Evolutionary conservation across 1,140 invertebrate species (phyloP), one percentile per base, ranked within the genome.

Genomic region (Apocrypta bakeri): DNA sequence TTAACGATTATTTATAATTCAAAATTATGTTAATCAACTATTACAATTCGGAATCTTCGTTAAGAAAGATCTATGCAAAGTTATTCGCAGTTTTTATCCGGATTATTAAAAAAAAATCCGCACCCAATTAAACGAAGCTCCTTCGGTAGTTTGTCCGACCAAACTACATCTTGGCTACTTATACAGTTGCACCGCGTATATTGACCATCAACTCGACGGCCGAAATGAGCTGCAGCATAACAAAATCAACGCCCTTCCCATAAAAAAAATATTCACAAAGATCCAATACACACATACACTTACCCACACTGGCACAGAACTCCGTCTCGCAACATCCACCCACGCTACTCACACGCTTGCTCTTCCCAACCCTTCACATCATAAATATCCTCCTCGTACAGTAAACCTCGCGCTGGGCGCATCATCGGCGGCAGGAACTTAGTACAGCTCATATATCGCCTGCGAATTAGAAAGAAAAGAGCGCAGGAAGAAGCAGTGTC

Each of bases 391-490:
- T 21, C 17, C 48, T 56, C 48, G 48, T 56, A 56, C 7, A 56
- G 48, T n/a, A 7, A 56, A n/a, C 21, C 48, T 7, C 48, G 48
- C 17, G 48, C 42, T 48, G 14, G 2, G 42, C 21, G 17, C 48
- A 56, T 56, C 48, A 56, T 56, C 48, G 61, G 42, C 63, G 33
- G 37, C 77, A 63, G 31, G 33, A 56, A 33, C 68, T 81, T 66
- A 74, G 79, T 81, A 56, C 48, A 74, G 71, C 71, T 81, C 79
- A 64, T 74, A 81, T 81, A 81, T 81, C 71, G 79, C 42, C 40
- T 21, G 27, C 31, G 78, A 72, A 31, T 80, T 80, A 73, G 78
- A 72, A 63, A 48, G 37, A 69, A 68, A 69, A 29, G 66, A 79
- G 14, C 37, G 8, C 17, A 25, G 37, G 40, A 33, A 31, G 48